Evolutionary conservation across 2,888 invertebrate genomes (phyloP), one percentile per base, ranked within the genome.

Genomic region (Kuschelorhynchus macadamiae): DNA sequence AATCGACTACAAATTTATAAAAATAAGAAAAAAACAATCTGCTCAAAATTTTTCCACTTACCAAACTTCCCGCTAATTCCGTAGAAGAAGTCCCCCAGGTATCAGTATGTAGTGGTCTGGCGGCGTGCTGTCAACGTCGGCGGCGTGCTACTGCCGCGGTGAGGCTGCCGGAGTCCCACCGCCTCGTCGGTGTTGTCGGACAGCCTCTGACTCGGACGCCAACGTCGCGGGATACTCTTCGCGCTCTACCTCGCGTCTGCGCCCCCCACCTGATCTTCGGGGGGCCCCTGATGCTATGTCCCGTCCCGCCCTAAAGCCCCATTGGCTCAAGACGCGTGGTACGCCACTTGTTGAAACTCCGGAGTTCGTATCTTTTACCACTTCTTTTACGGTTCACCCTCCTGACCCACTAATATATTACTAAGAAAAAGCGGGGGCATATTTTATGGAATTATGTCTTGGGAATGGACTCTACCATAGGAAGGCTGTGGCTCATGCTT

Each of bases 181-280:
- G 80, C 82, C 81, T 81, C 81, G 81, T 80, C 81, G 81, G 78
- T 80, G 78, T 81, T 81, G 82, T 81, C 81, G 68, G 68, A 53
- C 63, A 68, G 82, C 79, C 82, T 80, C 80, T 80, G 81, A 81
- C 79, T 81, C 79, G 78, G 72, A 73, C 76, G 64, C 65, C 65
- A 65, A 65, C 64, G 69, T 65, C 69, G 69, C 56, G 59, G 60
- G 57, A 21, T 41, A 63, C 65, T 60, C 60, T 33, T 46, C 66
- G 60, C 65, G 42, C 50, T 65, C 65, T 61, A 49, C 42, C 50
- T 55, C 69, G 69, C 69, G 69, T 69, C 69, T 65, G 69, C 69
- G 69, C 69, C 60, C 69, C 69, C 69, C 56, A 63, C 57, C 41
- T 47, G 41, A 14, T 50, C 49, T 41, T 57, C 57, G 62, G 59